Conservation (phyloP, 2,888 invertebrate species). For the Scaptodrosophila latifasciaeformis region DNA sequence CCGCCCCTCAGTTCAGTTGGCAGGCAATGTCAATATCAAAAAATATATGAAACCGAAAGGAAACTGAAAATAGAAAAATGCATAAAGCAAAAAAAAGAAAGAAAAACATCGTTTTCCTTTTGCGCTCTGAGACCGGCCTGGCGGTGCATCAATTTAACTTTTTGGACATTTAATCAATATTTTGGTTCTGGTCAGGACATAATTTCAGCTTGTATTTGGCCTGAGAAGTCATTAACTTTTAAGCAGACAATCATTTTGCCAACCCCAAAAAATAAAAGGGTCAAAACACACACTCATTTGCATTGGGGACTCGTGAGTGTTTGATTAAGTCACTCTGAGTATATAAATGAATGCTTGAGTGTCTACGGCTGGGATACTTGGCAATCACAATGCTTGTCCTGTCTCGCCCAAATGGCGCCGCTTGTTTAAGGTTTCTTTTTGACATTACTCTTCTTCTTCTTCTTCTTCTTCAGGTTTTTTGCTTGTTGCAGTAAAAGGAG, state of each 20-base stretch:
- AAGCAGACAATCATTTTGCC: not conserved
- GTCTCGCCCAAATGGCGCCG: slow-evolving; percentile 63
- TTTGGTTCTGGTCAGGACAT: not conserved
- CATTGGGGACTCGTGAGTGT: slow-evolving; percentile 3
- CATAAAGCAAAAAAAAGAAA: not conserved
- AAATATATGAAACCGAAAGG: not conserved
- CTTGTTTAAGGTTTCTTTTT: slow-evolving; percentile 39
- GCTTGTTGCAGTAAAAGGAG: no score
- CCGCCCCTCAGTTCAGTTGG: slow-evolving; percentile 4
- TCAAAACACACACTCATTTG: not conserved
- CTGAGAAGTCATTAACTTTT: slow-evolving; percentile 1
- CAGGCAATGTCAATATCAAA: not conserved
- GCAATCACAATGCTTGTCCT: slow-evolving; percentile 7
- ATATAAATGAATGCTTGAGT: no score
- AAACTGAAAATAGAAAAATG: no score
- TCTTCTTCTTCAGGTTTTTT: no score
- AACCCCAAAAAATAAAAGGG: no score
- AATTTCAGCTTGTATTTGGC: no score
- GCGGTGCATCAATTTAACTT: not conserved
- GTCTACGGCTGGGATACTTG: not conserved
- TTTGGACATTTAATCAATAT: slow-evolving; percentile 4
- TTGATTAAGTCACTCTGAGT: slow-evolving; percentile 1
- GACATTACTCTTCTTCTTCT: no score
- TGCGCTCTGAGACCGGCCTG: not conserved
- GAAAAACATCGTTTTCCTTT: no score